A percentile compares a stretch with the other conserved stretches of the same genome.
These are phyloP conservation scores for Carassius gibelio DNA, from an alignment of 2,113 vertebrate species.

Conservation along the genomic window DNA sequence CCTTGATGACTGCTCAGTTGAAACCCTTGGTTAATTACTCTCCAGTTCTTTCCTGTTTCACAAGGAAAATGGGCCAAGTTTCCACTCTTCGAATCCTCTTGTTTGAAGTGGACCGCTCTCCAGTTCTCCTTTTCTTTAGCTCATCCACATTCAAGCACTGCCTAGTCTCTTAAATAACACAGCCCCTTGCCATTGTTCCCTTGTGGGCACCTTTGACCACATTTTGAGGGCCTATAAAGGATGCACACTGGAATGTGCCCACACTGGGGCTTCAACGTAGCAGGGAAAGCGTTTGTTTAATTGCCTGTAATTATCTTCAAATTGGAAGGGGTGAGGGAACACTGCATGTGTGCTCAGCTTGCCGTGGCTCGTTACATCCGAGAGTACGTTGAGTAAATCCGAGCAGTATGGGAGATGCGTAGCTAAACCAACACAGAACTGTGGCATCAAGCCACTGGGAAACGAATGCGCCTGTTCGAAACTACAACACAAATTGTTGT, in stretches of 20 bases:
- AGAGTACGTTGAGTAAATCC: conserved; percentile 38
- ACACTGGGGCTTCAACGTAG: conserved; percentile 50
- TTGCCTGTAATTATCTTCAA: conserved; percentile 67
- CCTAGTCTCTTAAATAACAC: conserved; percentile 27
- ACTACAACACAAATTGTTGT: conserved; percentile 22
- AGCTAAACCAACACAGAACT: conserved; percentile 36
- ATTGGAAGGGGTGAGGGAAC: conserved; percentile 55
- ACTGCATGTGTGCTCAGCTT: conserved; percentile 32
- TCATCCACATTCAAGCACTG: not conserved
- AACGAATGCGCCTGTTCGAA: not conserved
- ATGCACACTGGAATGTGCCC: conserved; percentile 57
- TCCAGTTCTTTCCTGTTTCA: conserved; percentile 31
- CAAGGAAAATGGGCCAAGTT: conserved; percentile 23
- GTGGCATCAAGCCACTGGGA: conserved; percentile 25
- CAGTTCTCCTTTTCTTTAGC: conserved; percentile 1
- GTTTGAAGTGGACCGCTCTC: conserved; percentile 9
- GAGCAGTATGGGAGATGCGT: conserved; percentile 8
- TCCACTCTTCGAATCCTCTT: conserved; percentile 22
- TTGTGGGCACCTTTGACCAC: conserved; percentile 50
- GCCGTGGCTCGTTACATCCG: conserved; percentile 37
- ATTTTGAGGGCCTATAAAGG: conserved; percentile 35
- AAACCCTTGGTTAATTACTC: conserved; percentile 36
- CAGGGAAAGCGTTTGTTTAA: conserved; percentile 59
- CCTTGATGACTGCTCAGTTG: conserved; percentile 34
- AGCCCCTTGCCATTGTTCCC: conserved; percentile 23